These are phyloP conservation scores for Epizoanthus ramosus DNA, from an alignment of 92 coral and sea anemone species.

Conservation along the genomic window DNA sequence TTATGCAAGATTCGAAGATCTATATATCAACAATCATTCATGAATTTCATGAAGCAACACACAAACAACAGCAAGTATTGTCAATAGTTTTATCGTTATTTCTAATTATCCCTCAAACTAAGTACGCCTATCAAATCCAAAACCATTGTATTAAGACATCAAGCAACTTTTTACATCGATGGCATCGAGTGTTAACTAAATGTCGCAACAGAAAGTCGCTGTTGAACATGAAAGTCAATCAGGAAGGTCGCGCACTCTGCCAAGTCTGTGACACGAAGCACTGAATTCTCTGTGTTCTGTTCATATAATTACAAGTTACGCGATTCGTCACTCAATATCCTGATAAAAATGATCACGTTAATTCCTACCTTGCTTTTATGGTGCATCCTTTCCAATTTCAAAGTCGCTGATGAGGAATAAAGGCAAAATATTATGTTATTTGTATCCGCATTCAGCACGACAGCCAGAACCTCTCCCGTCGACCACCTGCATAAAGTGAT, in stretches of 20 bases:
- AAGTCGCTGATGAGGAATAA: not conserved
- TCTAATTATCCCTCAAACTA: not conserved
- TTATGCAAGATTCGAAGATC: not conserved
- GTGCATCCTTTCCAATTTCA: not conserved
- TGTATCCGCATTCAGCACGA: not conserved
- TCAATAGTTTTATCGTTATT: not conserved
- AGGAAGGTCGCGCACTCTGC: not conserved
- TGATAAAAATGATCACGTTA: not conserved
- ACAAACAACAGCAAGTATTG: not conserved
- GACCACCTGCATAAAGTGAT: slow-evolving; percentile 40
- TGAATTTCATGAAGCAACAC: not conserved
- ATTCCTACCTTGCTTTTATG: slow-evolving; percentile 3
- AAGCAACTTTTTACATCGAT: not conserved
- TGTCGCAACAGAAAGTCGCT: not conserved
- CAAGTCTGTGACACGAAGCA: not conserved
- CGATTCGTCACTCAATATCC: not conserved
- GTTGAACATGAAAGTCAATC: not conserved
- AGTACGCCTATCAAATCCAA: not conserved
- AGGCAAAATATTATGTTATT: not conserved
- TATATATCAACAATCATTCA: not conserved
- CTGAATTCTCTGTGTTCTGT: not conserved
- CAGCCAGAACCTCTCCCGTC: slow-evolving; percentile 18
- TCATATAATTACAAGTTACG: not conserved
- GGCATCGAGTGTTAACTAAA: not conserved
- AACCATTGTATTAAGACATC: not conserved